Evolutionary conservation across 2,113 vertebrate genomes (phyloP), one percentile per base, ranked within the genome.

Genomic region (Ictalurus punctatus): DNA sequence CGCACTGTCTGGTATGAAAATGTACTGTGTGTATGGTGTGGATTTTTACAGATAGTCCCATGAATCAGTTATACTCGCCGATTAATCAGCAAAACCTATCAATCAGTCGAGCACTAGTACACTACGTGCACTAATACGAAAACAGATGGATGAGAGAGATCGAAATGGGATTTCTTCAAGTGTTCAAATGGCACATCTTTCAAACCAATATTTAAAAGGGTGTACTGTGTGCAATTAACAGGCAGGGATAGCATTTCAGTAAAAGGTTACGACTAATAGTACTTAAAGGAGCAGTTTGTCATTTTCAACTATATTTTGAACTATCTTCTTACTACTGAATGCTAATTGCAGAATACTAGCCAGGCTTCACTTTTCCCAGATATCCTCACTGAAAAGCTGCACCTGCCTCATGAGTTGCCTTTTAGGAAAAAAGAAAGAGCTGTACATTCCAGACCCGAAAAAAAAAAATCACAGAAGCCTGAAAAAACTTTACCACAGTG

Each of bases 31-130:
- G 40, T 40, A 40, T 40, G 6, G 44, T 48, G 48, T 48, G 48
- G 48, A 48, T 48, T 48, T 48, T 48, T 48, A 48, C 48, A 48
- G 48, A 48, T 10, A 52, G 48, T 52, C 9, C 48, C 48, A 52
- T 9, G 8, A 52, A 52, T 52, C 9, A 2, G 48, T 52, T 3
- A 52, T 8, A 0, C 8, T 9, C 10, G 48, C 48, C 48, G 48
- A 52, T 52, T 52, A 52, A 52, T 52, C 48, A 10, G 48, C 48
- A 52, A 10, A 52, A 52, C 48, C 9, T 0, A 52, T 52, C 48
- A 52, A 52, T 52, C 48, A 10, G 48, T 52, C 48, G 9, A 10
- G 8, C 48, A 10, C 48, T 10, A 52, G 98, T 99, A 87, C 59
- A 56, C 14, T 71, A 48, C 48, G 25, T 81, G 54, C 25, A 34